These are phyloP conservation scores for Rotaria magnacalcarata DNA, from an alignment of 2,888 invertebrate species.

Conservation along the genomic window DNA sequence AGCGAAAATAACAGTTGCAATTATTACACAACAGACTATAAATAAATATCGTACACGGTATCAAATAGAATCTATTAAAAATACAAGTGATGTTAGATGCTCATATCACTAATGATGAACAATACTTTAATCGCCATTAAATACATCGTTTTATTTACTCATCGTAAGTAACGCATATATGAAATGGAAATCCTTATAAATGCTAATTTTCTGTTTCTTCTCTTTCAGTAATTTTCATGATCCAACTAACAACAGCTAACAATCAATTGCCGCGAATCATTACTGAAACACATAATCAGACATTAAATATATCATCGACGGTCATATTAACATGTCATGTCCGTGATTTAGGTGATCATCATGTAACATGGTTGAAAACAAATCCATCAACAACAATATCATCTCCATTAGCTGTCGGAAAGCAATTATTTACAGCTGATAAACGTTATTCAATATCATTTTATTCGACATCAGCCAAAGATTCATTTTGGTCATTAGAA, in stretches of 20 bases:
- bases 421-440: slow-evolving; percentile 25
- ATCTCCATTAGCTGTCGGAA: slow-evolving; percentile 2
- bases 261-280: neutral
- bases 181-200: too few relatives aligned
- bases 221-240: neutral
- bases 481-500: slow-evolving; percentile 25
- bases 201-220: neutral
- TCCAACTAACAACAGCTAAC: neutral
- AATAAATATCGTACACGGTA: neutral
- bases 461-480: neutral
- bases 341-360: slow-evolving; percentile 9
- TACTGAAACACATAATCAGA: slow-evolving; percentile 1
- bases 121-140: neutral
- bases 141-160: neutral
- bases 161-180: too few relatives aligned
- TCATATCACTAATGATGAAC: neutral
- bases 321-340: neutral
- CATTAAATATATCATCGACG: neutral
- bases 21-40: neutral
- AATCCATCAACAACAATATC: neutral
- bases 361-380: neutral
- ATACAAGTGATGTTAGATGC: neutral
- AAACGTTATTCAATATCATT: slow-evolving; percentile 16
- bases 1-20: neutral
- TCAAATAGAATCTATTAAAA: neutral